These are phyloP conservation scores for Luperina testacea DNA, from an alignment of 2,888 invertebrate genomes.

Conservation along the genomic window DNA sequence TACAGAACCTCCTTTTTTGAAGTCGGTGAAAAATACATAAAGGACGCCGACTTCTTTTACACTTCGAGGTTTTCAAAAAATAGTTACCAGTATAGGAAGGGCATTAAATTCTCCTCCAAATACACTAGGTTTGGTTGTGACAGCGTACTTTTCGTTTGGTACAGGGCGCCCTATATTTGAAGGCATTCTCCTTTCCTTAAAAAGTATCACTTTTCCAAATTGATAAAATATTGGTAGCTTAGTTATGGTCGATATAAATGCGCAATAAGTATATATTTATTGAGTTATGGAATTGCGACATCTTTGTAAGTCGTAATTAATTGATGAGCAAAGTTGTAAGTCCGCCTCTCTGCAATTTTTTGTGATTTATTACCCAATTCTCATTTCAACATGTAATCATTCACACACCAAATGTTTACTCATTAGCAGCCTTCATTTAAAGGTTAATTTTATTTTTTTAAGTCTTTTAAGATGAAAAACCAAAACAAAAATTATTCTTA, in stretches of 20 bases:
- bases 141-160: too few relatives aligned
- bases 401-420: conserved; percentile 6
- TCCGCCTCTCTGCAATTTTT: neutral
- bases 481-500: neutral
- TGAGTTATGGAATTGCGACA: neutral
- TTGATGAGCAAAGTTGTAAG: conserved; percentile 11
- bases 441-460: neutral
- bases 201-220: neutral
- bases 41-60: too few relatives aligned
- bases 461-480: neutral
- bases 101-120: too few relatives aligned
- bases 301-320: conserved; percentile 2
- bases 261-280: neutral
- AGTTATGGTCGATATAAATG: neutral
- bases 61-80: too few relatives aligned
- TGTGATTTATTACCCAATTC: conserved; percentile 23
- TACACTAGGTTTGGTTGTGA: too few relatives aligned
- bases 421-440: neutral
- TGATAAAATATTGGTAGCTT: neutral
- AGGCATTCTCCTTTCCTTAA: neutral
- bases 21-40: too few relatives aligned
- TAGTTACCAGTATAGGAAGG: too few relatives aligned
- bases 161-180: too few relatives aligned
- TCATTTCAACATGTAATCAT: conserved; percentile 28
- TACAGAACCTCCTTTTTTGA: too few relatives aligned